These are phyloP conservation scores for Stenolophus ochropezus DNA, from an alignment of 2,888 invertebrate species.

Conservation along the genomic window DNA sequence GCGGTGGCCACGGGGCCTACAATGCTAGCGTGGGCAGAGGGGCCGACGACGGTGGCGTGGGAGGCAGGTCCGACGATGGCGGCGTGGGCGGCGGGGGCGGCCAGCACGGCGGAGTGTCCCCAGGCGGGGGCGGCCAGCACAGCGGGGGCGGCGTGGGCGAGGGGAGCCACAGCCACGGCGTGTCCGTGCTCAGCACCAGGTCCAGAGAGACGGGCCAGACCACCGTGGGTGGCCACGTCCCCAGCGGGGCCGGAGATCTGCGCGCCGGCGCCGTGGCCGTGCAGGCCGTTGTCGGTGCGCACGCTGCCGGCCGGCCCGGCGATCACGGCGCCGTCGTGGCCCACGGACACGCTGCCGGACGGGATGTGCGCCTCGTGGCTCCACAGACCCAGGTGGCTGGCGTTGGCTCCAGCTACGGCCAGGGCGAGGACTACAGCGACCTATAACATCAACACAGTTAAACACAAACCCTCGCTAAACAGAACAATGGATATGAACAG, in stretches of 20 bases:
- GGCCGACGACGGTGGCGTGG: not conserved
- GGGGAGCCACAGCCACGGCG: not conserved
- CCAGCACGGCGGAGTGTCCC: not conserved
- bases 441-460: not conserved
- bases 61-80: not conserved
- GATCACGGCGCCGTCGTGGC: conserved; percentile 19
- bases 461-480: not conserved
- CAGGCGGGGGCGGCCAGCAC: not conserved
- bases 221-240: not conserved
- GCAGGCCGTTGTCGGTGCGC: not conserved
- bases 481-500: not conserved
- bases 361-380: conserved; percentile 11
- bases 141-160: not conserved
- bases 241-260: not conserved
- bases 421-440: not conserved
- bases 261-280: not conserved
- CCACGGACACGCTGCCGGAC: conserved; percentile 63
- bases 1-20: not conserved
- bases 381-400: not conserved
- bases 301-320: not conserved
- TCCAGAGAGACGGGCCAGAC: not conserved
- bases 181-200: not conserved
- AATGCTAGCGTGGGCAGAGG: not conserved
- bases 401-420: not conserved
- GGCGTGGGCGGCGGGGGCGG: not conserved